These are phyloP conservation scores for Mantis religiosa DNA, from an alignment of 2,888 invertebrate species.

Conservation along the genomic window DNA sequence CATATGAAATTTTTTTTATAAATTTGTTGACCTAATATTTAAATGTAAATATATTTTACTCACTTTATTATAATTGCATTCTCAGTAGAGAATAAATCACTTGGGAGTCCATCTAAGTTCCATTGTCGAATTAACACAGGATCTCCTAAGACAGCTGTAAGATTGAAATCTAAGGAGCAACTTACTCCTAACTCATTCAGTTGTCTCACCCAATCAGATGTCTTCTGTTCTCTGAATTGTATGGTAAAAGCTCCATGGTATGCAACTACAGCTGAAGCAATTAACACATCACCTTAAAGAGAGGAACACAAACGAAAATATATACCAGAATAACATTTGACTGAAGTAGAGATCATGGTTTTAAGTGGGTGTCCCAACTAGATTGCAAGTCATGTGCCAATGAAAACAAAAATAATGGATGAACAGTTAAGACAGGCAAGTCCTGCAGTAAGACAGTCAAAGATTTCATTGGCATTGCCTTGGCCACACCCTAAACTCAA, in stretches of 20 bases:
- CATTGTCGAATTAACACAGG: conserved; percentile 86
- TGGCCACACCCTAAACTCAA: too few species aligned
- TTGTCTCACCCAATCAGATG: conserved; percentile 67
- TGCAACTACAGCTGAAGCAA: conserved; percentile 85
- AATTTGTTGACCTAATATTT: background rate
- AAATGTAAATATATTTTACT: conserved; percentile 37
- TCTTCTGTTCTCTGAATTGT: conserved; percentile 64
- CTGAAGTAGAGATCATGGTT: too few species aligned
- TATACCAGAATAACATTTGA: too few species aligned
- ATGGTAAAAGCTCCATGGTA: conserved; percentile 88
- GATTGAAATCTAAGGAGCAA: conserved; percentile 70
- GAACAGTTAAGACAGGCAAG: too few species aligned
- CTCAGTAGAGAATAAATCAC: conserved; percentile 84
- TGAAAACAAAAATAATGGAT: too few species aligned
- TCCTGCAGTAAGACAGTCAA: too few species aligned
- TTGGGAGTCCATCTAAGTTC: conserved; percentile 86
- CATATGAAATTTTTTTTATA: background rate
- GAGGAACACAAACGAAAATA: background rate
- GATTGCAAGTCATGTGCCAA: too few species aligned
- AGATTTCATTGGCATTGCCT: too few species aligned
- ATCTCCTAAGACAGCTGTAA: conserved; percentile 78
- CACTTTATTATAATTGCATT: conserved; percentile 89
- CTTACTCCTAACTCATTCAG: conserved; percentile 68
- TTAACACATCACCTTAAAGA: conserved; percentile 74
- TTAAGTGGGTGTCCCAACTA: too few species aligned